Base-by-base conservation (phyloP, 2,797 vertebrate genomes). In the Arremon brunneinucha region DNA sequence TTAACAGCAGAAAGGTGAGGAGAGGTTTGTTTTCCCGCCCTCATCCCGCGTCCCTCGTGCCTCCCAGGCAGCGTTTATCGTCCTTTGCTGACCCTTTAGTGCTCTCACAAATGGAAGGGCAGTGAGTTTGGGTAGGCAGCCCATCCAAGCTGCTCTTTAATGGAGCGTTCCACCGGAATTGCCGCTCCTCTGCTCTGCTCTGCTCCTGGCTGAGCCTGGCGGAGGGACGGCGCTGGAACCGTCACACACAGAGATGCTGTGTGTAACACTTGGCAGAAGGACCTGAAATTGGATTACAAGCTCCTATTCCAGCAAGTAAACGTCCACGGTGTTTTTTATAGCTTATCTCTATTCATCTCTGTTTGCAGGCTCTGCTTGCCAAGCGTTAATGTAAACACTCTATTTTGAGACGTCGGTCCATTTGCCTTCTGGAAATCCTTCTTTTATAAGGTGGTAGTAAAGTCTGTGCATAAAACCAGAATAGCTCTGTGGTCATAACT, bases 361-460 rank as follows among this genome's bases (percentile, higher is more conserved):
- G 97, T 98, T 98, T 97, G 97, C 94, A 93, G 97, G 91, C 97
- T 97, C 90, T 96, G 95, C 97, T 97, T 96, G 97, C 96, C 97
- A 97, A 97, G 97, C 95, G 95, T 97, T 97, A 97, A 97, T 96
- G 97, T 97, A 98, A 98, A 98, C 97, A 97, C 94, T 97, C 97
- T 97, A 94, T 97, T 98, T 97, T 90, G 95, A 96, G 93, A 96
- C 93, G 83, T 96, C 70, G 94, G 94, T 96, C 98, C 96, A 92
- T 96, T 97, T 96, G 96, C 97, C 96, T 96, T 93, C 97, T 97
- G 97, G 96, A 98, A 96, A 98, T 97, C 95, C 96, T 96, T 63
- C 95, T 96, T 95, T 93, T 97, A 96, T 96, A 96, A 97, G 97
- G 97, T 96, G 95, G 93, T 89, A 94, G 96, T 97, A 97, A 97